phyloP scores from a whole-genome alignment of 2,888 invertebrate species.

The Heterodera filipjevi region DNA sequence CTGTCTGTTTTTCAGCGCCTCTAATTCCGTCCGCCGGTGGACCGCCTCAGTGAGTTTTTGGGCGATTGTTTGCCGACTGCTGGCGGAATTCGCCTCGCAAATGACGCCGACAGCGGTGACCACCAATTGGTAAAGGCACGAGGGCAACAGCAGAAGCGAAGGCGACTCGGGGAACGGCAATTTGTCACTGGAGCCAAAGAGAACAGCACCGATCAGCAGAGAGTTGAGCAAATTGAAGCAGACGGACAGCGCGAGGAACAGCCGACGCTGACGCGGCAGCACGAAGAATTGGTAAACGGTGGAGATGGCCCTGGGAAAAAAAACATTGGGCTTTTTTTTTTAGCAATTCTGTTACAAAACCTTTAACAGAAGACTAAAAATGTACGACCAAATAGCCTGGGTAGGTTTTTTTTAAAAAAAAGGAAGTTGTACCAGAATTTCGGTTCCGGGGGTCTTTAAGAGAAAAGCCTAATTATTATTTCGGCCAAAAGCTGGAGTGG shows the following conservation, averaged over 20 bases:
- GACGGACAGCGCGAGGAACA: slow-evolving; percentile 56
- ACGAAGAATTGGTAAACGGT: slow-evolving; percentile 60
- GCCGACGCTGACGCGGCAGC: slow-evolving; percentile 60
- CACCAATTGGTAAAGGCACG: slow-evolving; percentile 57
- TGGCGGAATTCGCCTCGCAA: slow-evolving; percentile 61
- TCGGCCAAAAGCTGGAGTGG: no score
- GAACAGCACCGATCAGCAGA: slow-evolving; percentile 45
- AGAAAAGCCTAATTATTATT: no score
- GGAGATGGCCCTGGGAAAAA: slow-evolving; percentile 41
- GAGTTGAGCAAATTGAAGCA: slow-evolving; percentile 57
- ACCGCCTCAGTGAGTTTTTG: slow-evolving; percentile 62
- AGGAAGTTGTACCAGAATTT: no score
- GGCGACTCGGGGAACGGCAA: slow-evolving; percentile 29
- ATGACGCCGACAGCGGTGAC: slow-evolving; percentile 58
- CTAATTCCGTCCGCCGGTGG: slow-evolving; percentile 59
- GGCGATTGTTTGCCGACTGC: slow-evolving; percentile 59
- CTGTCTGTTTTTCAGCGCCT: slow-evolving; percentile 63
- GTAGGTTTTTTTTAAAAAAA: no score
- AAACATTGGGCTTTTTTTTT: no score
- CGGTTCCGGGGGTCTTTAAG: no score
- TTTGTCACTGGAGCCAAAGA: slow-evolving; percentile 34
- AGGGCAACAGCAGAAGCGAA: slow-evolving; percentile 39
- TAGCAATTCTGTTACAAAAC: no score
- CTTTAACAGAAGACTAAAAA: no score
- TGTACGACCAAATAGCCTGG: no score